Conservation (phyloP, 2,113 vertebrate species). For the Struthio camelus region DNA sequence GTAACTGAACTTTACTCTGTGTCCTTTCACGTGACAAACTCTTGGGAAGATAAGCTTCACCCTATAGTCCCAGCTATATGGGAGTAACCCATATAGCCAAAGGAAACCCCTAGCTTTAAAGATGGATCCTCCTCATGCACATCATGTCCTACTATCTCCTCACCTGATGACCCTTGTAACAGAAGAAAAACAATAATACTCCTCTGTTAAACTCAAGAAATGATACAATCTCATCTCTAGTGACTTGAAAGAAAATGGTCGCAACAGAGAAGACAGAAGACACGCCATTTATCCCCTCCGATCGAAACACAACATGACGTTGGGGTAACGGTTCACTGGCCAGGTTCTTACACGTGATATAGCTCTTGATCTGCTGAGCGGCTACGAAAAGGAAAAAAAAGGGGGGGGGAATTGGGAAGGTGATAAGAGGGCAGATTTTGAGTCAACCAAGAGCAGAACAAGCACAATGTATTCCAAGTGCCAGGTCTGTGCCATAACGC, state of each 20-base stretch:
- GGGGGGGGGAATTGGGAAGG: neutral
- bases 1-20: rapidly evolving
- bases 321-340: neutral
- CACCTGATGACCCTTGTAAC: rapidly evolving
- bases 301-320: neutral
- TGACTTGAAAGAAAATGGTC: neutral
- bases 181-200: neutral
- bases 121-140: rapidly evolving
- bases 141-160: rapidly evolving
- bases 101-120: neutral
- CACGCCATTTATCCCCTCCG: neutral
- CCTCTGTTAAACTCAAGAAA: neutral
- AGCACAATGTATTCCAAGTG: rapidly evolving
- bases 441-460: neutral
- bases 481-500: neutral
- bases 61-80: rapidly evolving
- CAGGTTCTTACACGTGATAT: neutral
- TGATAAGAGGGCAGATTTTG: neutral
- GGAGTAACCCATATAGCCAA: no score
- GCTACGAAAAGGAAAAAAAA: neutral
- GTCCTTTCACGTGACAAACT: neutral
- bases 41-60: neutral
- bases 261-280: neutral
- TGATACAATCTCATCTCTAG: neutral
- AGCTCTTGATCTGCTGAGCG: neutral